Base-by-base conservation (phyloP, 2,888 invertebrate genomes). In the Erebia ligea region DNA sequence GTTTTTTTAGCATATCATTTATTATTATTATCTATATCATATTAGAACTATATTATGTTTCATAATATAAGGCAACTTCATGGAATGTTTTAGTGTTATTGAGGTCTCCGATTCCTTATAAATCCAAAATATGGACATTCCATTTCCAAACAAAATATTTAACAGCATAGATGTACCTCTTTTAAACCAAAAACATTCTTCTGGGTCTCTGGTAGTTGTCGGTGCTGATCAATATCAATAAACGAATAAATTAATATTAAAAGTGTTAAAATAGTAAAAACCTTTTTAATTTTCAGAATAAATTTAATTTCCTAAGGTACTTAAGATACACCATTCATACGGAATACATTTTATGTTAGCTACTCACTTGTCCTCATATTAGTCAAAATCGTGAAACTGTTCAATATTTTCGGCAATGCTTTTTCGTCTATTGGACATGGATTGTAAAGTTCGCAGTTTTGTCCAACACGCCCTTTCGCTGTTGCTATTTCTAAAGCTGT, bases 401-500 rank as follows among this genome's bases (percentile, higher is more conserved):
- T 68, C 15, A 67, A 40, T 56, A 66, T 68, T 54, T 69, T 74
- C 9, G 59, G 83, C 0, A 89, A 70, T 21, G 87, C 82, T 3
- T 82, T 79, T 48, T 84, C 85, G 1, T 79, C 78, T 8, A 92
- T 63, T 0, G 87, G 85, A 67, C 95, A 95, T 1, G 88, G 89
- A 0, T 82, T 78, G 78, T 90, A 94, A 9, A 80, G 77, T 15
- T 81, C 79, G 76, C 95, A 95, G 21, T 93, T 89, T 0, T 86
- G 82, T 3, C 89, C 88, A 9, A 81, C 81, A 8, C 84, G 84
- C 0, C 94, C 95, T 0, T 84, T 84, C 0, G 79, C 67, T 69
- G 94, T 87, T 0, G 94, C 94, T 57, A 94, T 93, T 76, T 92
- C 87, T 2, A 95, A 82, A 0, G 90, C 83, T 0, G 94, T 94